Conservation (phyloP, 2,113 vertebrate species). For the Climacteris rufus region DNA sequence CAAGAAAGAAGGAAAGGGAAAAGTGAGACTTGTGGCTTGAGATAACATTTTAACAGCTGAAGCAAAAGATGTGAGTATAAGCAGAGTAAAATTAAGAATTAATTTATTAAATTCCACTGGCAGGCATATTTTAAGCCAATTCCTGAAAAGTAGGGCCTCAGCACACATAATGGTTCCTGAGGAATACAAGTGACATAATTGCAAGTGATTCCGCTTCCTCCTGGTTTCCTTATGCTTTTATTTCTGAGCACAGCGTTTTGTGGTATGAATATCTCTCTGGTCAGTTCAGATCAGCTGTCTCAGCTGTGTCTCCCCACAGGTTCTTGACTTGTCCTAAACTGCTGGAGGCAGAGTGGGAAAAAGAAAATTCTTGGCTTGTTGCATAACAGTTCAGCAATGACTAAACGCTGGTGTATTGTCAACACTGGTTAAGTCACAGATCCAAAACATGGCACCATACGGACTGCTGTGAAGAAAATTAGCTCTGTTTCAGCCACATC, state of each 20-base stretch:
- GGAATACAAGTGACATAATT: not conserved
- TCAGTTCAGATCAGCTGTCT: not conserved
- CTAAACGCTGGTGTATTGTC: not conserved
- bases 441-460: accelerated
- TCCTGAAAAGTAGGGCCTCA: not conserved
- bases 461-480: accelerated
- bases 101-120: not conserved
- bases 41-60: not conserved
- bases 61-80: accelerated
- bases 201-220: not conserved
- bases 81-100: not conserved
- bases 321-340: not conserved
- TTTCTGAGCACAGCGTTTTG: not conserved
- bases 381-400: not conserved
- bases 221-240: not conserved
- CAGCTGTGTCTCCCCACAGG: not conserved
- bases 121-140: not conserved
- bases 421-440: not conserved
- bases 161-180: not conserved
- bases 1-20: not conserved
- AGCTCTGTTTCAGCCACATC: not conserved
- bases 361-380: too few relatives aligned
- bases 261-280: not conserved
- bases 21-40: accelerated
- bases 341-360: not conserved